Evolutionary conservation across 92 coral and sea anemone genomes (phyloP).

Genomic region (Palythoa grandis): DNA sequence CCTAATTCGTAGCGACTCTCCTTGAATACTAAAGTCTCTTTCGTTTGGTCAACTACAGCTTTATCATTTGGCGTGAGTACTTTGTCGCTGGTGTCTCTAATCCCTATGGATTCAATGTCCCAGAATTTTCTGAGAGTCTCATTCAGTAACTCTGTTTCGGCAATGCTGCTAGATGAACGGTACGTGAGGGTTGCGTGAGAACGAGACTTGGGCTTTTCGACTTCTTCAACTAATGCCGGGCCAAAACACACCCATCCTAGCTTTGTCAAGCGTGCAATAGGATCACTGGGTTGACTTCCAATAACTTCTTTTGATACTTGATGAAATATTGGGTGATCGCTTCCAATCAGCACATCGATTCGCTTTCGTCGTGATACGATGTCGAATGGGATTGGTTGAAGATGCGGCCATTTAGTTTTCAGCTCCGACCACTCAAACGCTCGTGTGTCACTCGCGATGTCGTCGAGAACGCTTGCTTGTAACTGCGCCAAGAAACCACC

Average conservation of each 20-base stretch:
- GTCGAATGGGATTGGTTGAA: slow-evolving; percentile 51
- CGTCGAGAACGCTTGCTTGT: slow-evolving; percentile 59
- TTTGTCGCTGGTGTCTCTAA: slow-evolving; percentile 36
- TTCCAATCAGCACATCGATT: slow-evolving; percentile 65
- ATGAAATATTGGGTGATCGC: slow-evolving; percentile 69
- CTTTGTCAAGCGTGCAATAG: slow-evolving; percentile 57
- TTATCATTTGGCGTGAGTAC: slow-evolving; percentile 40
- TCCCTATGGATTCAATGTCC: slow-evolving; percentile 59
- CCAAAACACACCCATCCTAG: slow-evolving; percentile 73
- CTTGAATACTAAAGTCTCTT: no score
- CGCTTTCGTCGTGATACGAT: no score
- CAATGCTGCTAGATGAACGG: slow-evolving; percentile 22
- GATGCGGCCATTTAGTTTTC: slow-evolving; percentile 64
- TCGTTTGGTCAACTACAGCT: neutral
- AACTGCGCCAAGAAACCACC: slow-evolving; percentile 23
- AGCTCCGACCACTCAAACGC: slow-evolving; percentile 52
- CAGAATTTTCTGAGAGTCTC: slow-evolving; percentile 52
- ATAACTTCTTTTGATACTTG: slow-evolving; percentile 51
- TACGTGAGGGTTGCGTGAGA: slow-evolving; percentile 59
- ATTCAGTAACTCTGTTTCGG: slow-evolving; percentile 38
- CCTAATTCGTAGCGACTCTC: no score
- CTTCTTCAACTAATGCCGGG: slow-evolving; percentile 47
- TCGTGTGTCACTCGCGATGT: slow-evolving; percentile 58
- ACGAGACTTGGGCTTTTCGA: no score
- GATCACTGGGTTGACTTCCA: slow-evolving; percentile 54